These are phyloP conservation scores for Ceraclea dissimilis DNA, from an alignment of 2,888 invertebrate genomes.

Conservation along the genomic window DNA sequence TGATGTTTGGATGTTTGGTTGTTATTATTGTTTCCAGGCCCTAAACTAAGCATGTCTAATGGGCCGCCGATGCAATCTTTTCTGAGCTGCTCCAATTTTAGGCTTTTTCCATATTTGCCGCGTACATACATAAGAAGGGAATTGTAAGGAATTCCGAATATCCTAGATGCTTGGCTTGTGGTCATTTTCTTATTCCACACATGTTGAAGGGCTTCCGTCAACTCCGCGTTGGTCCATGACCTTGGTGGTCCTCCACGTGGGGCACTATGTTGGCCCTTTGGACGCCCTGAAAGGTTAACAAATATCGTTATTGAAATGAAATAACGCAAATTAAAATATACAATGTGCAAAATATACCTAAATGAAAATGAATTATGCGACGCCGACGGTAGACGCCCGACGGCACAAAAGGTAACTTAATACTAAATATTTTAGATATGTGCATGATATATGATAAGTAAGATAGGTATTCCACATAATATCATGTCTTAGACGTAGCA, in stretches of 20 bases:
- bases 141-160: conserved; percentile 91
- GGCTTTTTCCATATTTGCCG: conserved; percentile 87
- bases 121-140: conserved; percentile 86
- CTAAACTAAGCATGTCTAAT: conserved; percentile 60
- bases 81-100: conserved; percentile 78
- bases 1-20: conserved; percentile 48
- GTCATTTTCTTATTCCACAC: conserved; percentile 97
- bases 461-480: no score
- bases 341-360: not conserved
- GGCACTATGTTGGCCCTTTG: conserved; percentile 87
- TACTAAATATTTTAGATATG: not conserved
- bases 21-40: conserved; percentile 54
- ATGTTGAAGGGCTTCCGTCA: conserved; percentile 84
- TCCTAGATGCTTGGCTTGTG: conserved; percentile 82
- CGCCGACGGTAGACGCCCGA: no score
- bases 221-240: conserved; percentile 87
- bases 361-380: not conserved
- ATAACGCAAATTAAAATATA: not conserved
- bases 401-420: not conserved
- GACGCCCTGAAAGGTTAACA: conserved; percentile 52
- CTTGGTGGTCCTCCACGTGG: conserved; percentile 85
- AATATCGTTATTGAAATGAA: conserved; percentile 5
- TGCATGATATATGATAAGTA: no score
- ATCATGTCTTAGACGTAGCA: no score
- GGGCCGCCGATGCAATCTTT: conserved; percentile 83